Percentiles rank a stretch among this genome's conserved stretches.
Conservation (phyloP, 2,113 vertebrate genomes). For the Ophthalmolycus amberensis region DNA sequence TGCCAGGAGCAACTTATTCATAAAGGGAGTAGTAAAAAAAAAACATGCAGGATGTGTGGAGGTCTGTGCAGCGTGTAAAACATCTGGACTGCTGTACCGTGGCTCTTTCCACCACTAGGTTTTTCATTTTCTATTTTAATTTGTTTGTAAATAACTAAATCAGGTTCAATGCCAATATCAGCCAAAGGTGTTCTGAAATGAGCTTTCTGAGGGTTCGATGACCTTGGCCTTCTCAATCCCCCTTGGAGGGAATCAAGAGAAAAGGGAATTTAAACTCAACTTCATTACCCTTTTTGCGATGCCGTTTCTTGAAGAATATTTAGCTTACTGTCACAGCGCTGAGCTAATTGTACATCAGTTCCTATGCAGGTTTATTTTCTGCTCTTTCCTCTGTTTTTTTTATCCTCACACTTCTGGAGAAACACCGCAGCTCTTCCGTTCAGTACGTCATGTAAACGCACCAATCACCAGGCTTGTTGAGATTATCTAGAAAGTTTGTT, state of each 20-base stretch:
- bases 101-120: not conserved
- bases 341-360: not conserved
- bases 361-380: not conserved
- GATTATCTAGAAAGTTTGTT: slow-evolving; percentile 49
- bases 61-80: slow-evolving; percentile 29
- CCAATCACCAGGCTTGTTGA: slow-evolving; percentile 72
- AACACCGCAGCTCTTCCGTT: slow-evolving; percentile 3
- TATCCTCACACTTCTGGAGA: not conserved
- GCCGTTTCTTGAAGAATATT: too few relatives aligned
- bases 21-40: slow-evolving; percentile 43
- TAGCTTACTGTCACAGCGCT: not conserved
- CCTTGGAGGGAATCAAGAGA: not conserved
- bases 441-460: slow-evolving; percentile 20
- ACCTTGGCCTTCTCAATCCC: not conserved
- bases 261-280: not conserved
- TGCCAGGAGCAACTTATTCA: slow-evolving; percentile 64
- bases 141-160: not conserved
- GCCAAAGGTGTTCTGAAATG: not conserved
- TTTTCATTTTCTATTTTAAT: slow-evolving; percentile 1
- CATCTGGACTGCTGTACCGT: slow-evolving; percentile 27
- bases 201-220: not conserved
- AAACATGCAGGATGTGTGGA: slow-evolving; percentile 33
- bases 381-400: not conserved
- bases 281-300: not conserved
- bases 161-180: not conserved